Conservation (phyloP, 2,888 invertebrate species). For the Julus scanicus region DNA sequence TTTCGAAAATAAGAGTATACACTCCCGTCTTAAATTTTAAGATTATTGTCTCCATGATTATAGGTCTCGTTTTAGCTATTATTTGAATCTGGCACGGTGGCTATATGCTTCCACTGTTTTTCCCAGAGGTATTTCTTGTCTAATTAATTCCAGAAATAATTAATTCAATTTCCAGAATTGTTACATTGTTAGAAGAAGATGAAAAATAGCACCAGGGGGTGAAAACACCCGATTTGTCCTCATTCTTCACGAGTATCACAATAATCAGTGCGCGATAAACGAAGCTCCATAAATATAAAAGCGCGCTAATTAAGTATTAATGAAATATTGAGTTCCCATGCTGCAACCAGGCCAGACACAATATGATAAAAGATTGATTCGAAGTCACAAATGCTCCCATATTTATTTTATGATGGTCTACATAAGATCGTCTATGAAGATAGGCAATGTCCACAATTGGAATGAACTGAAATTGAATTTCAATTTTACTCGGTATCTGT, state of each 20-base stretch:
- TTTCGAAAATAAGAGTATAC: conserved; percentile 4
- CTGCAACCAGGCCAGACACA: conserved; percentile 7
- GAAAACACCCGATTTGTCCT: conserved; percentile 33
- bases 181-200: conserved; percentile 21
- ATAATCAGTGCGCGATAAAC: conserved; percentile 17
- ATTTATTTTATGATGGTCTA: background rate
- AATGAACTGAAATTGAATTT: background rate
- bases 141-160: conserved; percentile 14
- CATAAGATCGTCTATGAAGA: background rate
- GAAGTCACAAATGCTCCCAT: background rate
- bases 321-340: background rate
- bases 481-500: background rate
- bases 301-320: conserved; percentile 27
- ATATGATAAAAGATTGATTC: background rate
- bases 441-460: background rate
- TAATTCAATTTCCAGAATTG: conserved; percentile 13
- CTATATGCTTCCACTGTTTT: conserved; percentile 2
- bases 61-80: background rate
- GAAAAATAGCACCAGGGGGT: background rate
- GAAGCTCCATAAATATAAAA: conserved; percentile 33
- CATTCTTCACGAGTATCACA: conserved; percentile 19
- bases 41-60: background rate
- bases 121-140: background rate
- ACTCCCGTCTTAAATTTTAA: background rate
- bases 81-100: background rate